Base-by-base conservation (phyloP, 2,888 invertebrate genomes). In the Allophyes oxyacanthae region DNA sequence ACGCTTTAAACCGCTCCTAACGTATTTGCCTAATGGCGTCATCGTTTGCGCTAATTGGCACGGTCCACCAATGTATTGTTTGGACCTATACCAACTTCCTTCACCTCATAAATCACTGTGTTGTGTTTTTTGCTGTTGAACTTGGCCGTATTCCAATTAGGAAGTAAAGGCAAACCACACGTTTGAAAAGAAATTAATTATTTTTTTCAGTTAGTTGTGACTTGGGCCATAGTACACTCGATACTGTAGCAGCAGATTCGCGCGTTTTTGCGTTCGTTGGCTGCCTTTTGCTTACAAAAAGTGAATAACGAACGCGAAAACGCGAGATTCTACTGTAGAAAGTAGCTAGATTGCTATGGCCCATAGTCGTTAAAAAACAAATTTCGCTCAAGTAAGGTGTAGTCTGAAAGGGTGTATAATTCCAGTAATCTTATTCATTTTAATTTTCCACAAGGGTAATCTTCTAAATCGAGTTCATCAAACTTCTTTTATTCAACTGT, bases 81-180 rank as follows among this genome's bases (percentile, higher is more conserved):
- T 75, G 75, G 76, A 69, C 62, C 66, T 66, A 62, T 62, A 75
- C 73, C 73, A 75, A 75, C 66, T 72, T 72, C 72, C 72, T 60
- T 72, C 57, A 62, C 50, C 61, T 64, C 63, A 56, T 75, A 70
- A 72, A 56, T 75, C 76, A 72, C 70, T 57, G 55, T 69, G 37
- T 49, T 52, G 32, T 59, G 55, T 74, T 71, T 73, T 64, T 71
- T 62, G 45, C 33, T 61, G 58, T 72, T 62, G 59, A 66, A 66
- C 59, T 75, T 75, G 74, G 74, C 66, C 37, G 40, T 7, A 9
- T 49, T 62, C 70, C 74, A 75, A 66, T 34, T 57, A 43, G 54
- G 62, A 60, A 64, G 56, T 58, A 55, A 48, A 49, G 49, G 34
- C 30, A 30, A 64, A 59, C 48, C 30, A 42, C 37, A 45, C 49